These are phyloP conservation scores for Drosophila mayri DNA, from an alignment of 1,140 invertebrate species.

Conservation along the genomic window DNA sequence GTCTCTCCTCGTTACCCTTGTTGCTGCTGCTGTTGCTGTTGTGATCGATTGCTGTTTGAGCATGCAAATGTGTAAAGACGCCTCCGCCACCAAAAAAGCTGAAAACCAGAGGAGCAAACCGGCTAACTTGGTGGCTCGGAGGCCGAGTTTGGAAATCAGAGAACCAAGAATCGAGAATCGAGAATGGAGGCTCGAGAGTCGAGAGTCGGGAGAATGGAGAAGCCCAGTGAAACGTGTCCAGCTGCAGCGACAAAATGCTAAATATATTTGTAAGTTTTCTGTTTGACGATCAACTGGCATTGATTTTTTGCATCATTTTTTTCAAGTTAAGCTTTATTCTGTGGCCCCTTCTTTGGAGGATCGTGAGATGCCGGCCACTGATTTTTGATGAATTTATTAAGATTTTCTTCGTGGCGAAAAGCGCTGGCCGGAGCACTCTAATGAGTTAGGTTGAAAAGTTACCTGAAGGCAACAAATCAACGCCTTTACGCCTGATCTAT, in stretches of 20 bases:
- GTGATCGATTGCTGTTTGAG: conserved; percentile 83
- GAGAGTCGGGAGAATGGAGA: conserved; percentile 11
- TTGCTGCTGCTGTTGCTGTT: conserved; percentile 55
- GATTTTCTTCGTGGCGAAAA: conserved; percentile 60
- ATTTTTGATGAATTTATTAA: conserved; percentile 83
- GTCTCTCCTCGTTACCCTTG: conserved; percentile 55
- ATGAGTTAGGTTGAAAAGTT: conserved; percentile 69
- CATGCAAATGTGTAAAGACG: conserved; percentile 83
- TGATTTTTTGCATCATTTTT: conserved; percentile 55
- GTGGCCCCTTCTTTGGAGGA: conserved; percentile 41
- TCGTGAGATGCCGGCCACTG: conserved; percentile 75
- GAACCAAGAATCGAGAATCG: conserved; percentile 15
- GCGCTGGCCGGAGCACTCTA: conserved; percentile 39
- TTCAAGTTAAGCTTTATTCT: neutral
- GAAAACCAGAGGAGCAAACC: conserved; percentile 44
- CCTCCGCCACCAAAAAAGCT: conserved; percentile 67
- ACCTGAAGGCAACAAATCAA: conserved; percentile 64
- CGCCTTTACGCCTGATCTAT: conserved; percentile 78
- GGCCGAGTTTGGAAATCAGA: conserved; percentile 33
- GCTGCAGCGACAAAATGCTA: conserved; percentile 76
- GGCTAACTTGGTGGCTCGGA: conserved; percentile 36
- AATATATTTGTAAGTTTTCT: conserved; percentile 80
- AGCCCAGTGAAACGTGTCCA: conserved; percentile 50
- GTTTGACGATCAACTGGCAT: conserved; percentile 80
- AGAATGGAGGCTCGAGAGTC: neutral